phyloP scores from a whole-genome alignment of 1,140 invertebrate species.

The Microplitis demolitor region DNA sequence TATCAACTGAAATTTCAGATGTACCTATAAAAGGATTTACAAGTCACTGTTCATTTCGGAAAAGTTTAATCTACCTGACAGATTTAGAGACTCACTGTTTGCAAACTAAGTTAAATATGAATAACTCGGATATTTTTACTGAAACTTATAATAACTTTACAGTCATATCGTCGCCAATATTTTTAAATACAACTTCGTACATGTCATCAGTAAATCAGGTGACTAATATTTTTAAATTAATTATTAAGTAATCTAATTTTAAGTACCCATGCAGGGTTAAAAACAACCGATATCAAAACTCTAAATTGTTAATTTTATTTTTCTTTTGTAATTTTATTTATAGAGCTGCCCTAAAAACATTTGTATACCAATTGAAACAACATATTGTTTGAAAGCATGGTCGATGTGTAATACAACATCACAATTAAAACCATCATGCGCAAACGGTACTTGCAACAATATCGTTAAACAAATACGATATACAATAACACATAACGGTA shows the following conservation, averaged over 20 bases:
- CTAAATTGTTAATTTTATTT: too few relatives aligned
- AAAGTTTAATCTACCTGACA: slow-evolving; percentile 55
- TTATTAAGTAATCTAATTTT: background rate
- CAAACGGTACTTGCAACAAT: slow-evolving; percentile 50
- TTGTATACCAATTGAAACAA: slow-evolving; percentile 55
- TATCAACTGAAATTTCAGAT: slow-evolving; percentile 44
- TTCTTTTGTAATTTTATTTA: slow-evolving; percentile 34
- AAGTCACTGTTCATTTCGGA: slow-evolving; percentile 50
- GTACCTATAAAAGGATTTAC: slow-evolving; percentile 55
- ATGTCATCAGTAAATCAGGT: slow-evolving; percentile 36
- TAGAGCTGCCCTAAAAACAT: slow-evolving; percentile 61
- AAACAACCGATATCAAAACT: too few relatives aligned
- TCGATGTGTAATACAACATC: slow-evolving; percentile 39
- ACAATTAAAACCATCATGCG: slow-evolving; percentile 32
- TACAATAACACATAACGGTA: slow-evolving; percentile 65
- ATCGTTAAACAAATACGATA: slow-evolving; percentile 62
- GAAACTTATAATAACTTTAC: slow-evolving; percentile 51
- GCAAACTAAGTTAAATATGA: slow-evolving; percentile 49
- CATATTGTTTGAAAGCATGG: slow-evolving; percentile 55
- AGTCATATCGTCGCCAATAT: slow-evolving; percentile 47
- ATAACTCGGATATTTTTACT: slow-evolving; percentile 50
- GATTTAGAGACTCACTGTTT: slow-evolving; percentile 56
- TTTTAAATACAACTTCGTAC: slow-evolving; percentile 41
- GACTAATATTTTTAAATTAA: slow-evolving; percentile 21
- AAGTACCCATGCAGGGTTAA: too few relatives aligned